Evolutionary conservation across 2,113 vertebrate species (phyloP), one percentile per base, ranked within the genome.

Genomic region (Falco punctatus): DNA sequence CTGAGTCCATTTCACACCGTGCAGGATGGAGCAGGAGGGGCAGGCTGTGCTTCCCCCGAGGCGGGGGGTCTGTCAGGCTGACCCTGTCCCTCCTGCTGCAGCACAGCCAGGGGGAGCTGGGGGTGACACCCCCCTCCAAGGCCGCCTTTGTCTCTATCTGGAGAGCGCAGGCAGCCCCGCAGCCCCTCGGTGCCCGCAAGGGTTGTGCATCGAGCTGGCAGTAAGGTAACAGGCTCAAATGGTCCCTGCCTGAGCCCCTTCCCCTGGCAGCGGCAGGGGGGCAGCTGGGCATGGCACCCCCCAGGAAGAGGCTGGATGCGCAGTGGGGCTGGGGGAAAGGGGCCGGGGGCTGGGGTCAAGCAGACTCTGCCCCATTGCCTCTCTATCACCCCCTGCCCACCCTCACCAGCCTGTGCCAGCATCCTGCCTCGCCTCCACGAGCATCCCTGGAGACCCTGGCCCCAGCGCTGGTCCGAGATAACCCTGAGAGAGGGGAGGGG

Each of bases 61-160:
- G 22, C 40, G 10, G 9, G 27, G 27, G 65, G n/a, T 81, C 54
- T 70, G 42, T 6, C 0, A 0, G 81, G 87, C 32, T 21, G 9
- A 70, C 46, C 84, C 66, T 7, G 4, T 10, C 72, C 62, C 81
- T 71, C 33, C 74, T 7, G 17, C 57, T 13, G 65, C 46, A 18
- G 88, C 44, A 20, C 0, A 1, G 57, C 32, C 0, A 0, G 13
- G 62, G 84, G 16, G n/a, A 22, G 64, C 33, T 6, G 1, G 44
- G 54, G 23, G 35, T 26, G 27, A n/a, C 10, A 38, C 74, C 46
- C 62, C 54, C 40, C 21, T 13, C 90, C 95, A 97, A 96, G 97
- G 95, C 88, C 90, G 81, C 79, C 62, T 32, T 5, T 79, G 90
- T 21, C 84, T 75, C 80, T 92, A 15, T 94, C 81, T 44, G 77